A percentile compares a stretch with the other conserved stretches of the same genome.
Evolutionary conservation across 2,113 vertebrate species (phyloP).

Genomic region (Nematolebias whitei): DNA sequence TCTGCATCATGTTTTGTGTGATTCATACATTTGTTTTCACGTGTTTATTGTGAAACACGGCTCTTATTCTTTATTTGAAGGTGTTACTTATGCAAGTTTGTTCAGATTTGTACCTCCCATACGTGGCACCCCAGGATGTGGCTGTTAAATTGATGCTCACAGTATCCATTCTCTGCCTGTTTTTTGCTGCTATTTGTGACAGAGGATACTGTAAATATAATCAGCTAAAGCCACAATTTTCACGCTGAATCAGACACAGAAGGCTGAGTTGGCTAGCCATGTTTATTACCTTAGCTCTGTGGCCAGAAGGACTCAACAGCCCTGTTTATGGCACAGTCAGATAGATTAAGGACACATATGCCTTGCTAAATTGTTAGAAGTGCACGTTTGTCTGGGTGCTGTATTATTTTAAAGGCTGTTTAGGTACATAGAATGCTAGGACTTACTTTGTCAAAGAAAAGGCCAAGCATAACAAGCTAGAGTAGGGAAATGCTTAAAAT

Average conservation of each 20-base stretch:
- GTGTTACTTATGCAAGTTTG: slow-evolving; percentile 25
- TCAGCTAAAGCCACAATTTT: slow-evolving; percentile 51
- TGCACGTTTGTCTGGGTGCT: slow-evolving; percentile 22
- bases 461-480: slow-evolving; percentile 5
- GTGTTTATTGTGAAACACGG: slow-evolving; percentile 8
- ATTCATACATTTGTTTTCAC: slow-evolving; percentile 8
- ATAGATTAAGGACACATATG: slow-evolving; percentile 65
- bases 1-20: slow-evolving; percentile 7
- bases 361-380: slow-evolving; percentile 54
- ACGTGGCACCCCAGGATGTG: slow-evolving; percentile 11
- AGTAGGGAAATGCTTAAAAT: slow-evolving; percentile 9
- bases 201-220: slow-evolving; percentile 65
- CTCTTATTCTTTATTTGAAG: slow-evolving; percentile 16
- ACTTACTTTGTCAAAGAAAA: slow-evolving; percentile 11
- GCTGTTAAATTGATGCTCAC: slow-evolving; percentile 51
- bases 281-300: slow-evolving; percentile 60
- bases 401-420: slow-evolving; percentile 55
- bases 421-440: slow-evolving; percentile 24
- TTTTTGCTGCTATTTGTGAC: slow-evolving; percentile 58
- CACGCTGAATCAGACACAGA: slow-evolving; percentile 56
- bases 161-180: slow-evolving; percentile 45
- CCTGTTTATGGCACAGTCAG: slow-evolving; percentile 57
- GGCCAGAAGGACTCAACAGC: slow-evolving; percentile 58
- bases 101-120: slow-evolving; percentile 16
- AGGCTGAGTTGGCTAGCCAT: slow-evolving; percentile 46